A percentile compares a stretch with the other conserved stretches of the same genome.
These are phyloP conservation scores for Hoplodrina ambigua DNA, from an alignment of 2,888 invertebrate species.

Conservation along the genomic window DNA sequence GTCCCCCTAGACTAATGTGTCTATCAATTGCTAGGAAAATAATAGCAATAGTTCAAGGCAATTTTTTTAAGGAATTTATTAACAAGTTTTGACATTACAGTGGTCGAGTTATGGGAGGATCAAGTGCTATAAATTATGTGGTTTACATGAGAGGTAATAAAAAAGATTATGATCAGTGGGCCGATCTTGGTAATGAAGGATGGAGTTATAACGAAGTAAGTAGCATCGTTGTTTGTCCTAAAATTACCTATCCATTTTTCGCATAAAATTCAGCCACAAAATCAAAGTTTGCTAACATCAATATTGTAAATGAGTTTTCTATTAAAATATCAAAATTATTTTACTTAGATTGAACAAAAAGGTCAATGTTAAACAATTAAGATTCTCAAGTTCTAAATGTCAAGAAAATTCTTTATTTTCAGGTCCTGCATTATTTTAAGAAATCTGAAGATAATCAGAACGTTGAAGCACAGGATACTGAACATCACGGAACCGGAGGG, in stretches of 20 bases:
- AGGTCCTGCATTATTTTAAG: slow-evolving; percentile 92
- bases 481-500: slow-evolving; percentile 90
- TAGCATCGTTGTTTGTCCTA: not conserved
- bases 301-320: not conserved
- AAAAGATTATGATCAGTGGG: slow-evolving; percentile 92
- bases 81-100: slow-evolving; percentile 73
- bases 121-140: slow-evolving; percentile 92
- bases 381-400: not conserved
- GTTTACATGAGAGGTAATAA: slow-evolving; percentile 92
- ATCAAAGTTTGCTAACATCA: not conserved
- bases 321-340: not conserved
- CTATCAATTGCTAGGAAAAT: no score
- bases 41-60: not conserved
- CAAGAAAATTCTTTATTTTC: slow-evolving; percentile 51
- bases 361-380: not conserved
- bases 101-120: slow-evolving; percentile 93
- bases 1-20: no score
- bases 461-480: slow-evolving; percentile 81
- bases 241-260: not conserved
- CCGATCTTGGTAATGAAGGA: slow-evolving; percentile 90
- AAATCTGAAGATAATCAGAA: slow-evolving; percentile 92
- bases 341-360: not conserved
- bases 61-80: slow-evolving; percentile 1
- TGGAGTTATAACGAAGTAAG: slow-evolving; percentile 91
- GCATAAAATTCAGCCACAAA: not conserved